These are phyloP conservation scores for Drosophila pseudotalamancana DNA, from an alignment of 2,888 invertebrate species.

Conservation along the genomic window DNA sequence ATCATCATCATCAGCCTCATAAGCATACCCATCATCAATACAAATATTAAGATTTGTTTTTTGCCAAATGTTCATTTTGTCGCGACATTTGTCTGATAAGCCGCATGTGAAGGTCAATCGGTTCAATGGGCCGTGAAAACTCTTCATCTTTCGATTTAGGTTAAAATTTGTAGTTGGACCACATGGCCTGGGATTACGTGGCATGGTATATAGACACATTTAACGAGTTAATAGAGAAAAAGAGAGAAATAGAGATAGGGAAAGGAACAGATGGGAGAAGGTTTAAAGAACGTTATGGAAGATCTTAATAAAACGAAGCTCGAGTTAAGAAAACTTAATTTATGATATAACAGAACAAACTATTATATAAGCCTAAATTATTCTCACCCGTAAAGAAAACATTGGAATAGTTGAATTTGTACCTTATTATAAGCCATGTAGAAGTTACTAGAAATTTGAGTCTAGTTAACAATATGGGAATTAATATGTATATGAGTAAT, in stretches of 20 bases:
- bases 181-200: conserved; percentile 3
- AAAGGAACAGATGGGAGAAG: not conserved
- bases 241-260: not conserved
- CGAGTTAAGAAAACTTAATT: not conserved
- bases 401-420: too few species aligned
- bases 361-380: too few species aligned
- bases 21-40: not conserved
- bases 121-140: conserved; percentile 51
- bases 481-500: not conserved
- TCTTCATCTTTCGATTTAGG: conserved; percentile 22
- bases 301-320: not conserved
- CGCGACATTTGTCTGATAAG: conserved; percentile 42
- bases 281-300: not conserved
- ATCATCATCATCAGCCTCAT: conserved; percentile 7
- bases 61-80: conserved; percentile 39
- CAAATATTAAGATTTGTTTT: conserved; percentile 10
- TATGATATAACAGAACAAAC: not conserved
- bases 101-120: conserved; percentile 34
- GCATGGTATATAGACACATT: not conserved
- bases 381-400: too few species aligned
- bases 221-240: not conserved
- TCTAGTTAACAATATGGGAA: too few species aligned
- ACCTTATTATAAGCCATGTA: too few species aligned
- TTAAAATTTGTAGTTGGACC: not conserved
- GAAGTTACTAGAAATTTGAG: too few species aligned